Base-by-base conservation (phyloP, 2,113 vertebrate genomes). In the Ascaphus truei region DNA sequence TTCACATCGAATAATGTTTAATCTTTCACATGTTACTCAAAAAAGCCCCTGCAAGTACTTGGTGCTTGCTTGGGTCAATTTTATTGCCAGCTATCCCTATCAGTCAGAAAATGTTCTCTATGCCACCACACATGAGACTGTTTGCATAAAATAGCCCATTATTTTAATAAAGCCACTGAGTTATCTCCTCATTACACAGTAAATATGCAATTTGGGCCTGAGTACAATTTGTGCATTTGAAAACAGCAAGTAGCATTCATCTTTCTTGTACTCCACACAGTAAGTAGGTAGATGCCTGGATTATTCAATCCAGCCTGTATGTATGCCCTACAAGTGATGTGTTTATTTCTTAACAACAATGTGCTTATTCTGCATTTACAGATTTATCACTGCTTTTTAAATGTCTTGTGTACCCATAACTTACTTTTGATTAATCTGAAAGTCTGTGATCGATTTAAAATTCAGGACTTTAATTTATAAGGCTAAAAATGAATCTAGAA, bases 401-500 rank as follows among this genome's bases (percentile, higher is more conserved):
- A 69, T 51, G 43, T 30, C 43, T 33, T 29, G 29, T 52, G 45
- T 61, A 51, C 33, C 27, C 47, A 61, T 61, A 61, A 41, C 45
- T 71, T 61, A 71, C 45, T 30, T 31, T 61, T 52, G 67, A 71
- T 61, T 52, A 52, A 39, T 61, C 31, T 61, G 57, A 41, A 56
- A 41, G 23, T 30, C 55, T 52, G 30, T 52, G 67, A 51, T 33
- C 57, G 12, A 61, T 71, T 61, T 71, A 71, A 52, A 61, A 41
- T 25, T 51, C 18, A 22, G 26, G 3, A 31, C 2, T 71, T 61
- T 61, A 71, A 71, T 71, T 71, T 71, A 61, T 52, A 61, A 60
- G 45, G 51, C 36, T 41, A n/a, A 71, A 71, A 71, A 71, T 57
- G 60, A 71, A 71, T 71, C 67, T 71, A 36, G 67, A 43, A 61